A percentile compares a stretch with the other conserved stretches of the same genome.
Evolutionary conservation across 1,140 invertebrate genomes (phyloP).

Genomic region (Lineus longissimus): DNA sequence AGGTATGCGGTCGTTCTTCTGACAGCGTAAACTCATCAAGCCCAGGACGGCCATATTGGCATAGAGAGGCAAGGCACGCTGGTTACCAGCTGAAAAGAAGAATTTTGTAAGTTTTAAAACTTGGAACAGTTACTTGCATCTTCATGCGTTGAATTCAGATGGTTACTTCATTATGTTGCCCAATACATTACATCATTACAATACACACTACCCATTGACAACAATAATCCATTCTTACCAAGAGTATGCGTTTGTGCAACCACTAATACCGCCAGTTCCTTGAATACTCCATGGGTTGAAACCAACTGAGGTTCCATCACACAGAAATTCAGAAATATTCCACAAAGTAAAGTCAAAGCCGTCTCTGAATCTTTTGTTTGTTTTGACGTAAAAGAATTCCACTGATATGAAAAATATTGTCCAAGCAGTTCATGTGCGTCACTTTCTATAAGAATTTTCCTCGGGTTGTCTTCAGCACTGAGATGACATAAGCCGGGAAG

Average conservation of each 20-base stretch:
- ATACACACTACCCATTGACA: too few species aligned
- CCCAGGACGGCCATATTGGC: constrained; percentile 81
- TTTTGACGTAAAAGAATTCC: constrained; percentile 55
- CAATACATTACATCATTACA: too few species aligned
- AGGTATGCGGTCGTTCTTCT: constrained; percentile 40
- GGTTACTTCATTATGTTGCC: too few species aligned
- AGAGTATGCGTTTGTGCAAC: constrained; percentile 81
- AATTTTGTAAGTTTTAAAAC: too few species aligned
- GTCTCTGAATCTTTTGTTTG: constrained; percentile 36
- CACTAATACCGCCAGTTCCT: constrained; percentile 77
- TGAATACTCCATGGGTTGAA: constrained; percentile 71
- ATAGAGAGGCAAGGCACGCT: constrained; percentile 67
- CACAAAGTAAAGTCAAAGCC: constrained; percentile 82
- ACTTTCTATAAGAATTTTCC: constrained; percentile 73
- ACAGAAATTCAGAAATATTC: constrained; percentile 87
- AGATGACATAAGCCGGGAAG: constrained; percentile 85
- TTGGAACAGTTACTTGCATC: too few species aligned
- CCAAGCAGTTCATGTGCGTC: constrained; percentile 72
- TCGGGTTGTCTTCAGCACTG: constrained; percentile 79
- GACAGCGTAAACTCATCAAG: constrained; percentile 71
- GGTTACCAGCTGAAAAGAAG: constrained; percentile 62
- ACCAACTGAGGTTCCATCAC: constrained; percentile 80
- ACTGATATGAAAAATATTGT: constrained; percentile 76
- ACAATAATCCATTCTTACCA: too few species aligned
- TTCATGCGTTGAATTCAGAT: too few species aligned